These are phyloP conservation scores for Amitus sp. DNA, from an alignment of 2,888 invertebrate species.

Conservation along the genomic window DNA sequence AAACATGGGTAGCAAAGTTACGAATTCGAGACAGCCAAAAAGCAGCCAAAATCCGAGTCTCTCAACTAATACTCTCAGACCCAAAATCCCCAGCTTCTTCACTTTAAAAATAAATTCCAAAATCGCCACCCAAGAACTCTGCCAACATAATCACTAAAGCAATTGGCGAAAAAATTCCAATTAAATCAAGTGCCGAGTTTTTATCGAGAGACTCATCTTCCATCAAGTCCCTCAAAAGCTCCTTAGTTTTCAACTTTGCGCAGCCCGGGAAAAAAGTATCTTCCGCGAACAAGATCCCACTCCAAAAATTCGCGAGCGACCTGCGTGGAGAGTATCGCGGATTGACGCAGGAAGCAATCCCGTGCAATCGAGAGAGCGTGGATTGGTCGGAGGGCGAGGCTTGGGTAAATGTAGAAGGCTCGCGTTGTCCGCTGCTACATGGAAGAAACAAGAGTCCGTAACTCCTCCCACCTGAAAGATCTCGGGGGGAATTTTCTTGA, in stretches of 20 bases:
- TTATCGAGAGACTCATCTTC: not conserved
- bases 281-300: constrained; percentile 58
- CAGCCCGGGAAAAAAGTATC: not conserved
- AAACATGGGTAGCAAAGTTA: no score
- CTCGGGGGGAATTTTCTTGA: constrained; percentile 19
- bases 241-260: constrained; percentile 1
- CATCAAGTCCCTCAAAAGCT: not conserved
- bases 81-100: no score
- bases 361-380: constrained; percentile 30
- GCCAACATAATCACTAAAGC: no score
- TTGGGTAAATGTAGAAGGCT: constrained; percentile 39
- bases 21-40: no score
- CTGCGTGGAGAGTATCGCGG: constrained; percentile 31
- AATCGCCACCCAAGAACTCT: no score
- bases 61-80: no score
- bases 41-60: no score
- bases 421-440: constrained; percentile 32
- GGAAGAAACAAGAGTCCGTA: constrained; percentile 41
- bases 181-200: no score
- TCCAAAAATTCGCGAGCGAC: constrained; percentile 51
- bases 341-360: constrained; percentile 38
- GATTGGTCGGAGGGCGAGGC: constrained; percentile 63
- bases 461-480: constrained; percentile 51
- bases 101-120: no score
- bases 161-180: no score